These are phyloP conservation scores for Strix aluco DNA, from an alignment of 2,113 vertebrate genomes.

Conservation along the genomic window DNA sequence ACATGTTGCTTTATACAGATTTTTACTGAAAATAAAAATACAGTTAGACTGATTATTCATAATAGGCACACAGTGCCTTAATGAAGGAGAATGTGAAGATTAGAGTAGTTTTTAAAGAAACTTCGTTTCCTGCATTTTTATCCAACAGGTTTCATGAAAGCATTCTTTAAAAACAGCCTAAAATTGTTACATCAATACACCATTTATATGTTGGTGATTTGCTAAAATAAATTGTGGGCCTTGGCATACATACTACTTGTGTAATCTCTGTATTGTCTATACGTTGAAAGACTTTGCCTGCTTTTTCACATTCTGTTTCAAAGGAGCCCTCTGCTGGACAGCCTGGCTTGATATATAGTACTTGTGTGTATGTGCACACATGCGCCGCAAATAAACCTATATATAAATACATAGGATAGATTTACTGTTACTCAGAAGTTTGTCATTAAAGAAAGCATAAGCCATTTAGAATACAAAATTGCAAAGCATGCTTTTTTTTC, in stretches of 20 bases:
- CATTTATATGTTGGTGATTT: background rate
- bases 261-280: slow-evolving; percentile 54
- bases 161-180: background rate
- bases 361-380: background rate
- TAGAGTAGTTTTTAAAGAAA: background rate
- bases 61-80: background rate
- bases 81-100: background rate
- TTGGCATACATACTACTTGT: background rate
- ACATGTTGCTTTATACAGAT: background rate
- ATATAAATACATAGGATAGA: background rate
- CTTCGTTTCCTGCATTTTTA: background rate
- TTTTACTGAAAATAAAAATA: background rate
- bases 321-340: slow-evolving; percentile 84
- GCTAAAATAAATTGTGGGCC: slow-evolving; percentile 3
- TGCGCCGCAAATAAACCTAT: background rate
- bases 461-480: slow-evolving; percentile 19
- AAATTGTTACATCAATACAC: background rate
- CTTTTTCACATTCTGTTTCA: slow-evolving; percentile 75
- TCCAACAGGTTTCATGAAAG: background rate
- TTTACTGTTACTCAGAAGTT: slow-evolving; percentile 37
- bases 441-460: slow-evolving; percentile 15
- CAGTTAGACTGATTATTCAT: background rate
- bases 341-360: slow-evolving; percentile 7
- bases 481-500: slow-evolving; percentile 43
- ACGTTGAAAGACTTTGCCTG: slow-evolving; percentile 32